A percentile compares a stretch with the other conserved stretches of the same genome.
Evolutionary conservation across 2,797 vertebrate species (phyloP).

Genomic region (Saguinus oedipus): DNA sequence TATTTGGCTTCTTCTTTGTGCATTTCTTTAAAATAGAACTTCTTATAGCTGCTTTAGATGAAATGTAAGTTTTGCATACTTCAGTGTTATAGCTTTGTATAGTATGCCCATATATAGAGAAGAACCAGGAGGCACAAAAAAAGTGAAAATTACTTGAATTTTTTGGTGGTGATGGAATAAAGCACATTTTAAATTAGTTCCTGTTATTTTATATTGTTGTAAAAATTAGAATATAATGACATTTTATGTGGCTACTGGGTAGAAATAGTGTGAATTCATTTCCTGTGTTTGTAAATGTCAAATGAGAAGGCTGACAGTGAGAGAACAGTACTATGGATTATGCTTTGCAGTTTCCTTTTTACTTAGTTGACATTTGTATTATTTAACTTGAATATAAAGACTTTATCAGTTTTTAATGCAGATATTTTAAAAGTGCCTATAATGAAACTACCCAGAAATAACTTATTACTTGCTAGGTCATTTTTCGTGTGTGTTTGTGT

Average conservation of each 20-base stretch:
- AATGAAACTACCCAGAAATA: constrained; percentile 10
- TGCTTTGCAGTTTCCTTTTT: neutral
- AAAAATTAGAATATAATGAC: constrained; percentile 5
- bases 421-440: neutral
- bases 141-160: neutral
- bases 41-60: neutral
- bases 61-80: constrained; percentile 2
- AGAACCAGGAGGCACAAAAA: neutral
- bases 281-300: neutral
- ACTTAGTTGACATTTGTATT: neutral
- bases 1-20: neutral
- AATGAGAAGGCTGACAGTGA: neutral
- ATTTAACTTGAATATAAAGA: constrained; percentile 15
- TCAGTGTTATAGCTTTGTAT: neutral
- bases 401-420: neutral
- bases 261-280: neutral
- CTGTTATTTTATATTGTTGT: constrained; percentile 24
- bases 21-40: constrained; percentile 24
- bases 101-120: neutral
- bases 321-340: neutral
- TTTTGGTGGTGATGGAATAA: neutral
- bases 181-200: constrained; percentile 30
- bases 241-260: neutral
- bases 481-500: neutral
- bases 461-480: neutral